A percentile compares a stretch with the other conserved stretches of the same genome.
phyloP scores from a whole-genome alignment of 2,888 invertebrate genomes.

The Pardosa pseudoannulata region DNA sequence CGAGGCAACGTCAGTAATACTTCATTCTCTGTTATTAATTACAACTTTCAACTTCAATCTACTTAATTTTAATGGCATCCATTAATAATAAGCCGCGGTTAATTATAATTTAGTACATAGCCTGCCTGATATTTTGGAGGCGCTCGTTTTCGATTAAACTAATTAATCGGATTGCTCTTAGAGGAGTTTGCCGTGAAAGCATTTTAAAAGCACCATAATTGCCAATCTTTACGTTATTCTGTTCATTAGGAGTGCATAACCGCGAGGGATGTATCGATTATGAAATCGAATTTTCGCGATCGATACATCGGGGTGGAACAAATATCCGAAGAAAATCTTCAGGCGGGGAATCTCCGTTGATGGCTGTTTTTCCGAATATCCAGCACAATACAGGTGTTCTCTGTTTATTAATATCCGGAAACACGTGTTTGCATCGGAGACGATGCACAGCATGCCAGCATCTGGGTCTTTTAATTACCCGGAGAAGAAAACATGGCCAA shows the following conservation, averaged over 20 bases:
- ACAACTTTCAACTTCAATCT: background rate
- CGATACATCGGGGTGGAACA: background rate
- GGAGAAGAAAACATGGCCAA: too few relatives aligned
- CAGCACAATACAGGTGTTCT: too few relatives aligned
- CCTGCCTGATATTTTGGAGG: background rate
- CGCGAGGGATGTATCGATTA: background rate
- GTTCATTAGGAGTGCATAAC: background rate
- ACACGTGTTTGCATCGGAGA: too few relatives aligned
- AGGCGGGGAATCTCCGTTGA: too few relatives aligned
- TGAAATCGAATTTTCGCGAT: background rate
- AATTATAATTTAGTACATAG: background rate
- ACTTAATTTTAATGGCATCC: slow-evolving; percentile 6
- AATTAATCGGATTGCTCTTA: background rate
- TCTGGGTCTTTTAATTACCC: too few relatives aligned
- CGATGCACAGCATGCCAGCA: too few relatives aligned
- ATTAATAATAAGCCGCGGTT: background rate
- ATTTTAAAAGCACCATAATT: background rate
- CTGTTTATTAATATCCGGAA: too few relatives aligned
- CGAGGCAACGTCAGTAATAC: background rate
- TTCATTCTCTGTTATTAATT: background rate
- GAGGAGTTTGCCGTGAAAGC: background rate
- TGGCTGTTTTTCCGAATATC: too few relatives aligned
- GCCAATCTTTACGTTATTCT: background rate
- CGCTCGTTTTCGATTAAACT: background rate
- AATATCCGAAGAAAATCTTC: too few relatives aligned